A percentile compares a stretch with the other conserved stretches of the same genome.
These are phyloP conservation scores for Scolanthus callimorphus DNA, from an alignment of 92 coral and sea anemone genomes.

Conservation along the genomic window DNA sequence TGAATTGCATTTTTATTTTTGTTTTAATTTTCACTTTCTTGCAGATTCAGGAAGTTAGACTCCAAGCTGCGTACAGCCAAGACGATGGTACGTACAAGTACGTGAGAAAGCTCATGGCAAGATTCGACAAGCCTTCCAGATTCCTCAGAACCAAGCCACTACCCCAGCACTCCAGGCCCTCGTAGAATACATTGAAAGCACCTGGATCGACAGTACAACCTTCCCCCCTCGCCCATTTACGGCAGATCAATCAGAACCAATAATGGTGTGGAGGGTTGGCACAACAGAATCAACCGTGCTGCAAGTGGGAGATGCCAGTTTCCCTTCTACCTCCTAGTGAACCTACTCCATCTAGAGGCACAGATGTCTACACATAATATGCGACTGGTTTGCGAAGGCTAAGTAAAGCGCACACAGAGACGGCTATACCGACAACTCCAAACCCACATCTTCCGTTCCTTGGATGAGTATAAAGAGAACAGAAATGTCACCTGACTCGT, in stretches of 20 bases:
- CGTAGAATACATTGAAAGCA: background rate
- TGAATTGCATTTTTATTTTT: too few relatives aligned
- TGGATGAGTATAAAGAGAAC: background rate
- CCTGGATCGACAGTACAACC: background rate
- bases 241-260: background rate
- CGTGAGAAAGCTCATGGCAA: slow-evolving; percentile 2
- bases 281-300: too few relatives aligned
- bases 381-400: too few relatives aligned
- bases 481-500: too few relatives aligned
- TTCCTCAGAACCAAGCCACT: background rate
- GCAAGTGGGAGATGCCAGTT: slow-evolving; percentile 2
- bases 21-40: too few relatives aligned
- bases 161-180: background rate
- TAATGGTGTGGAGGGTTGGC: slow-evolving; percentile 1
- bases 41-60: slow-evolving; percentile 1
- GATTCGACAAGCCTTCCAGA: too few relatives aligned
- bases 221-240: background rate
- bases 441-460: too few relatives aligned
- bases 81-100: background rate
- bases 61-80: too few relatives aligned
- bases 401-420: too few relatives aligned
- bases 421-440: too few relatives aligned
- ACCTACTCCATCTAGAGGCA: background rate
- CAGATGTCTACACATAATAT: too few relatives aligned
- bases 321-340: background rate